Base-by-base conservation (phyloP, 2,888 invertebrate species). In the Poecilus cupreus region DNA sequence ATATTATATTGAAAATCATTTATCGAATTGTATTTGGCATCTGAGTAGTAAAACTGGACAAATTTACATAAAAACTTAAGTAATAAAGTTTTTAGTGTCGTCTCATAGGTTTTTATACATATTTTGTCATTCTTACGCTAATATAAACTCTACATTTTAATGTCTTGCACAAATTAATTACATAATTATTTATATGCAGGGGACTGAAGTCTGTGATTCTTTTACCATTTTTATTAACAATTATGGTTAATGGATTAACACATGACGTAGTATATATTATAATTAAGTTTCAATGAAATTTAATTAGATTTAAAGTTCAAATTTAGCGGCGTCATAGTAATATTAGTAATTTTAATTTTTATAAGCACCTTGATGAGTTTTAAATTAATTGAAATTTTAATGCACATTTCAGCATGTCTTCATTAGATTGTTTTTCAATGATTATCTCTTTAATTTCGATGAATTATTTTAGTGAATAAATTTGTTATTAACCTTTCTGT, bases 251-350 rank as follows among this genome's bases (percentile, higher is more conserved):
- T 26, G 22, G 32, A 32, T 43, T 60, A 60, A 60, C 60, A 60
- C 24, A 60, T 60, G 60, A 22, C 60, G 11, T 60, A 60, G 26
- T 60, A 8, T 32, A 8, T 26, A 60, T 60, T 60, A 26, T 60
- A 60, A 60, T 60, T 60, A 60, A 60, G n/a, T 26, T 54, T 54
- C 11, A 6, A 13, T 60, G 24, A 60, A 13, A 26, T 60, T 26
- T 60, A 60, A 60, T 60, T 60, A 32, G 60, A 60, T 60, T n/a
- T 24, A 60, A 60, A 60, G 60, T 60, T 60, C 60, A 60, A 60
- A 60, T 60, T 13, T 43, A 24, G 0, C 24, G n/a, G 24, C 51
- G 18, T 51, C 51, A 51, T 51, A 20, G 4, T 13, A 26, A 24
- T 22, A 60, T 60, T 60, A 60, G 60, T 60, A 26, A 60, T 60